phyloP scores from a whole-genome alignment of 30 jellyfish, hydroid and myxozoan genomes.

The Cassiopea andromeda region DNA sequence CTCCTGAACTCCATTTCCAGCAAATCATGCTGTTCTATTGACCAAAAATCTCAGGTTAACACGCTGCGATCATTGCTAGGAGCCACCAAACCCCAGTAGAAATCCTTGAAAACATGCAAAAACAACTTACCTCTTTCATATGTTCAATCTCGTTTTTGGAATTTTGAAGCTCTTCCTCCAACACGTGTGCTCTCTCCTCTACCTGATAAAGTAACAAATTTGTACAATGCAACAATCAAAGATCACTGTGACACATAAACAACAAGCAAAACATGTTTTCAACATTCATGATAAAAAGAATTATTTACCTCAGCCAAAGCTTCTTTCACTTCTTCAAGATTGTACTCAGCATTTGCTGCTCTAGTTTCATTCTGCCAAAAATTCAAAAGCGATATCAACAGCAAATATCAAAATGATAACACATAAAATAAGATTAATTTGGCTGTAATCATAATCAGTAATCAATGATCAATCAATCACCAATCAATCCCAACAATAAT shows the following conservation, averaged over 20 bases:
- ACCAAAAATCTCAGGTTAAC: no score
- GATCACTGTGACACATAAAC: background rate
- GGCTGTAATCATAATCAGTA: background rate
- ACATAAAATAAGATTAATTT: background rate
- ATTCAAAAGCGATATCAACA: no score
- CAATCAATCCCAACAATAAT: background rate
- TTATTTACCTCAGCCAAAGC: conserved; percentile 71
- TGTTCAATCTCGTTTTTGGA: conserved; percentile 68
- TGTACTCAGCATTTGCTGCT: conserved; percentile 69
- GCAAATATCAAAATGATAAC: background rate
- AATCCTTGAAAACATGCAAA: background rate
- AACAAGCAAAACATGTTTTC: no score
- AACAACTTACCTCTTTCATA: conserved; percentile 69
- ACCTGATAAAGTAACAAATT: conserved; percentile 52
- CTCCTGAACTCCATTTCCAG: no score
- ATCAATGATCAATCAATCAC: background rate
- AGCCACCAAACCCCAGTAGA: background rate
- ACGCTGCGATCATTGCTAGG: no score
- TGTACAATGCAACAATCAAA: background rate
- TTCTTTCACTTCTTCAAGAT: conserved; percentile 71
- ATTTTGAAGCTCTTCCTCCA: conserved; percentile 67
- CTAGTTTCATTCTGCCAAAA: conserved; percentile 64
- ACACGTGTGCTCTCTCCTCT: conserved; percentile 76
- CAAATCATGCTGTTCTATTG: no score
- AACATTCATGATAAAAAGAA: no score